A percentile compares a stretch with the other conserved stretches of the same genome.
Conservation (phyloP, 2,888 invertebrate genomes). For the Minunthozetes semirufus region DNA sequence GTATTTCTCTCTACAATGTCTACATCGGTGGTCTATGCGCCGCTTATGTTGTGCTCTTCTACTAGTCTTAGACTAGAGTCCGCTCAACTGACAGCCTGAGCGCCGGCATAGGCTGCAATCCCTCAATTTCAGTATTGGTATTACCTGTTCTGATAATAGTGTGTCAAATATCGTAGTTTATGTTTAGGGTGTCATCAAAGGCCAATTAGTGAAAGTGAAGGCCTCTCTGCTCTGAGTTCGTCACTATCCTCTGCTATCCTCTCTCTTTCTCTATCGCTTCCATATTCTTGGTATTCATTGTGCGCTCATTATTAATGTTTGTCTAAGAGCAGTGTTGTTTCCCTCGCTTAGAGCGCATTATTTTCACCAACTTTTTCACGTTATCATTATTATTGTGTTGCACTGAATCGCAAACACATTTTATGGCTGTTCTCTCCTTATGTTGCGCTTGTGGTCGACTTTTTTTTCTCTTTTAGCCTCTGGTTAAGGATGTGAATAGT, state of each 20-base stretch:
- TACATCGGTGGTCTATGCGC: constrained; percentile 14
- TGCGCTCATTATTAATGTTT: constrained; percentile 11
- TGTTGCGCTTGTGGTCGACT: constrained; percentile 20
- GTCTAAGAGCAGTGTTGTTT: not conserved
- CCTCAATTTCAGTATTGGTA: not conserved
- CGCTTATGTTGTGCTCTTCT: not conserved
- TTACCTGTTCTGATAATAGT: not conserved
- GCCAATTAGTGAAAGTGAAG: constrained; percentile 26
- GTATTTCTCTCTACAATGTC: constrained; percentile 9
- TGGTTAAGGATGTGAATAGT: constrained; percentile 25
- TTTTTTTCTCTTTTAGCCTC: constrained; percentile 1
- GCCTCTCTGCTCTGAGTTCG: not conserved
- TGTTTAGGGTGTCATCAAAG: constrained; percentile 28
- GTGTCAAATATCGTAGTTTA: constrained; percentile 22
- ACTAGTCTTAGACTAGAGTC: not conserved
- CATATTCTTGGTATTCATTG: not conserved
- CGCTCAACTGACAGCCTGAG: not conserved
- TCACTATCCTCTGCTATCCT: not conserved
- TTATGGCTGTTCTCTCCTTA: constrained; percentile 2
- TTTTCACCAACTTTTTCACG: constrained; percentile 24
- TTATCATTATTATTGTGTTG: constrained; percentile 22
- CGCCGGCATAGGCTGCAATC: not conserved
- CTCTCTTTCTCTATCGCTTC: not conserved
- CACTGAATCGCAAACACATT: not conserved
- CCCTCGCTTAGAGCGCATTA: constrained; percentile 1